Base-by-base conservation (phyloP, 2,888 invertebrate genomes). In the Agonopterix subpropinquella region DNA sequence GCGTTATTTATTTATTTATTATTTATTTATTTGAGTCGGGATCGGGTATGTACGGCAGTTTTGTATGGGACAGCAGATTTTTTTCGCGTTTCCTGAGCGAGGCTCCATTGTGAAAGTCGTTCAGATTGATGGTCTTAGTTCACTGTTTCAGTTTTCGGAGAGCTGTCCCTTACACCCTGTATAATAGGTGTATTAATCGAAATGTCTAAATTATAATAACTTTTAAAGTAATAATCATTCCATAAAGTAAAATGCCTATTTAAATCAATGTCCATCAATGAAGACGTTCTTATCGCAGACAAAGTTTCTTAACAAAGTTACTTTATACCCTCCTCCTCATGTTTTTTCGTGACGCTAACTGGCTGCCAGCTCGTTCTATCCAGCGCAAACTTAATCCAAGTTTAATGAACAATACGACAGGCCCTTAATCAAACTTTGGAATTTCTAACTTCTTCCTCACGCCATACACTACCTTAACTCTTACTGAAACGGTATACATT, bases 351-450 rank as follows among this genome's bases (percentile, higher is more conserved):
- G 76, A 75, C 85, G 85, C 85, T 89, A 88, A 89, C 89, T 88
- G 89, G 80, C 80, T 88, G 89, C 80, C 80, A 80, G 84, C 89
- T 90, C 89, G 89, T 90, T 90, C 72, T 74, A 80, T 72, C 73
- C 80, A 79, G 75, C 79, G 80, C 82, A 84, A 89, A 85, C 87
- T 89, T 84, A 89, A 89, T 89, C 87, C 87, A 89, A 88, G 85
- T 89, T 89, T 86, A 89, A 89, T 89, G 86, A 89, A 89, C 89
- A 89, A 87, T 86, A 83, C 83, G 89, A 89, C 89, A 87, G 88
- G 75, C 83, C 83, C 81, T 89, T 89, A 88, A 89, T 89, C 88
- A 89, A 89, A 89, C 86, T 86, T 88, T 82, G 82, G 69, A 81
- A 78, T 80, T 80, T 73, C 74, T 67, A 75, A 74, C 67, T 67